Percentiles rank a stretch among this genome's conserved stretches.
Evolutionary conservation across 2,888 invertebrate species (phyloP).

Genomic region (Nephrotoma appendiculata): DNA sequence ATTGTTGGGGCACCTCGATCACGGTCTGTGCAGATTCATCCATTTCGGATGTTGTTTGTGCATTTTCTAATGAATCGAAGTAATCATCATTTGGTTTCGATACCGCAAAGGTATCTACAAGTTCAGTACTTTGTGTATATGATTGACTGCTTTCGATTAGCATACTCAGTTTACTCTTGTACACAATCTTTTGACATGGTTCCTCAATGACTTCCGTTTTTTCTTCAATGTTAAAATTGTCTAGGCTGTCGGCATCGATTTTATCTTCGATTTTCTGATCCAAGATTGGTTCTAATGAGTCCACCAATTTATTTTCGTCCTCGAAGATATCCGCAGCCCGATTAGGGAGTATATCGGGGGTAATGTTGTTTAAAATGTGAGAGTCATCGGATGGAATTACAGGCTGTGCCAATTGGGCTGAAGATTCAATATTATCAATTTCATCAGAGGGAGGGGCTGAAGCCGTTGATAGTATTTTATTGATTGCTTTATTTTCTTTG

Average conservation of each 20-base stretch:
- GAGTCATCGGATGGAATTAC: conserved; percentile 6
- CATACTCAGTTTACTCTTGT: background rate
- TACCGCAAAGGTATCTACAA: background rate
- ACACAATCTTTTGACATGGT: background rate
- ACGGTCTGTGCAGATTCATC: background rate
- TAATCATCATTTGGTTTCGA: background rate
- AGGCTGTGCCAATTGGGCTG: background rate
- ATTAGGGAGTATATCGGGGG: background rate
- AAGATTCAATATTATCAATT: background rate
- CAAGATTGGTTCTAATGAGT: background rate
- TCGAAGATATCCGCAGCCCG: background rate
- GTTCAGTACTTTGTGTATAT: background rate
- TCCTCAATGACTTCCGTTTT: conserved; percentile 11
- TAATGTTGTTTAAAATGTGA: conserved; percentile 1
- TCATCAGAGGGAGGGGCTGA: background rate
- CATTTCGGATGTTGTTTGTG: background rate
- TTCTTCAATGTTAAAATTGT: background rate
- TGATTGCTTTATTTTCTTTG: background rate
- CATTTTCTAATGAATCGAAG: background rate
- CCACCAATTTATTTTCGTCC: background rate
- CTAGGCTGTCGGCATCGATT: conserved; percentile 6
- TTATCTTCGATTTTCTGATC: conserved; percentile 10
- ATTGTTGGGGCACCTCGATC: background rate
- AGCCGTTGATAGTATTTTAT: background rate
- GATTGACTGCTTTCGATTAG: background rate